Base-by-base conservation (phyloP, 2,888 invertebrate species). In the Orthonevra nobilis region DNA sequence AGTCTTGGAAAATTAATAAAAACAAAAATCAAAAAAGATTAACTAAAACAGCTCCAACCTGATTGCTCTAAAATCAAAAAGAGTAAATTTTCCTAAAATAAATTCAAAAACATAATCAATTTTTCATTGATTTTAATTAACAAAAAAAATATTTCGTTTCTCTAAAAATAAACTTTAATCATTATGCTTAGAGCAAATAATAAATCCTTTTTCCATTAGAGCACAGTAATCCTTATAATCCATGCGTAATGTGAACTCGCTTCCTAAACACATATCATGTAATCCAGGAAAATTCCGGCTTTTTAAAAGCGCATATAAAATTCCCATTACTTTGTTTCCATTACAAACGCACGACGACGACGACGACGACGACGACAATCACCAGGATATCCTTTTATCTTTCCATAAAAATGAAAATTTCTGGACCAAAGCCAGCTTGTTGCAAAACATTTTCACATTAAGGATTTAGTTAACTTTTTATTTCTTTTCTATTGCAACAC, bases 341-440 rank as follows among this genome's bases (percentile, higher is more conserved):
- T n/a, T 50, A 52, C 48, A 28, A 48, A 46, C 34, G 40, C 32
- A 74, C 54, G 14, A 48, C 69, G 70, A 64, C n/a, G n/a, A n/a
- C n/a, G n/a, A n/a, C n/a, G n/a, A n/a, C n/a, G n/a, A n/a, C n/a
- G n/a, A n/a, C 60, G 40, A 70, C 70, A 38, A 15, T n/a, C 5
- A 23, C 5, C 34, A n/a, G 63, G 58, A 70, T 77, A 58, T 77
- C 70, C 70, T 72, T 64, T 77, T 66, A 70, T 60, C 40, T 52
- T 14, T 46, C 44, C 60, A 48, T 34, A 28, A 46, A 38, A 56
- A 77, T 60, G 42, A 58, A 60, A 70, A 70, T 30, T 60, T 40
- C 60, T 77, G 77, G 70, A 70, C 52, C 54, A 60, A 40, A 54
- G 77, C 70, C 77, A 77, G 52, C 6, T 34, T 28, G 44, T 40